These are phyloP conservation scores for Nixonia krombeini DNA, from an alignment of 1,140 invertebrate genomes.

Conservation along the genomic window DNA sequence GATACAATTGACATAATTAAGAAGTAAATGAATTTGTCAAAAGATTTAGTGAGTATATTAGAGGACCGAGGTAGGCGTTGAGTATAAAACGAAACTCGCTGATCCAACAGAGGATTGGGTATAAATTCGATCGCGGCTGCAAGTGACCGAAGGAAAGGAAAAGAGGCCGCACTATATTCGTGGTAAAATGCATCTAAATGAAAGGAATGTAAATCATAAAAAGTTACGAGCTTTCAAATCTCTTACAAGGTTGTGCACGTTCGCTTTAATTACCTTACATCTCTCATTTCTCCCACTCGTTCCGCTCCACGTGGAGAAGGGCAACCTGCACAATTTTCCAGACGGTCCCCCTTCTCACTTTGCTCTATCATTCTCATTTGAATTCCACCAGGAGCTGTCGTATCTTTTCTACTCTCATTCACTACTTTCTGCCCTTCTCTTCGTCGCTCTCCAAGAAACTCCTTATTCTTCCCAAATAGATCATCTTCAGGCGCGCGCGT, in stretches of 20 bases:
- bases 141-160: constrained; percentile 23
- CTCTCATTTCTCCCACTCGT: constrained; percentile 64
- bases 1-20: too few relatives aligned
- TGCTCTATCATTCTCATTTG: constrained; percentile 61
- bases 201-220: constrained; percentile 73
- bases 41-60: too few relatives aligned
- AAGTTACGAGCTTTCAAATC: constrained; percentile 73
- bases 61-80: constrained; percentile 14
- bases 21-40: too few relatives aligned
- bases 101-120: constrained; percentile 17
- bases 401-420: constrained; percentile 51
- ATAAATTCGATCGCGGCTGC: constrained; percentile 52
- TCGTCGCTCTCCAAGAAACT: constrained; percentile 49
- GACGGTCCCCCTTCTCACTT: constrained; percentile 5
- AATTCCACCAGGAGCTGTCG: constrained; percentile 63
- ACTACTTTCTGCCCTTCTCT: constrained; percentile 35
- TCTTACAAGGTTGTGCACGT: constrained; percentile 71
- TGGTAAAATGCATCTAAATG: constrained; percentile 69
- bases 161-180: constrained; percentile 58
- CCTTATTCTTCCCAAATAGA: constrained; percentile 61
- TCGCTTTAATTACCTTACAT: constrained; percentile 73
- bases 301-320: constrained; percentile 22
- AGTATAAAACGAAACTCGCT: constrained; percentile 46
- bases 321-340: constrained; percentile 29
- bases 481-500: constrained; percentile 62